Conservation (phyloP, 1,140 invertebrate genomes). For the Trichomalopsis sarcophagae region DNA sequence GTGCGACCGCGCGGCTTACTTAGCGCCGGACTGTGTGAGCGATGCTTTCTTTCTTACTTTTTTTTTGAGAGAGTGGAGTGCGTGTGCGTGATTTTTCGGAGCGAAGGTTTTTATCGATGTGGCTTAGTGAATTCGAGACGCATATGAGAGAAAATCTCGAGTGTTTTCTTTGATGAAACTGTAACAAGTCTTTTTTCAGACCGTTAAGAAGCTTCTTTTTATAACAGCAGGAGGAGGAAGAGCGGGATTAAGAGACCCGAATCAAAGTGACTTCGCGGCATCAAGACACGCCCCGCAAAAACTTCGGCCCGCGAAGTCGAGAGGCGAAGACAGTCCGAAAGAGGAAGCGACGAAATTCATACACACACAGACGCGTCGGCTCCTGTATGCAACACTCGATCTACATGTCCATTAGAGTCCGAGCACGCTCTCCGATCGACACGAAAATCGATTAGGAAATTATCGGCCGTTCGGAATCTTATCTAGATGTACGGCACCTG, state of each 20-base stretch:
- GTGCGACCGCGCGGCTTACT: slow-evolving; percentile 1
- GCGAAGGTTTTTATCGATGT: not conserved
- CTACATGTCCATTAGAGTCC: slow-evolving; percentile 25
- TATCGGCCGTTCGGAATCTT: slow-evolving; percentile 8
- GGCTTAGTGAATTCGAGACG: too few species aligned
- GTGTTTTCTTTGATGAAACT: too few species aligned
- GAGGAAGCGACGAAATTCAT: slow-evolving; percentile 8
- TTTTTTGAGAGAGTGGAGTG: too few species aligned
- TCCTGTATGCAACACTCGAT: not conserved
- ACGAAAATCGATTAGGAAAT: slow-evolving; percentile 38
- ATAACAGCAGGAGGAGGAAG: not conserved
- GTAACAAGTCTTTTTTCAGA: too few species aligned
- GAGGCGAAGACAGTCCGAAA: not conserved
- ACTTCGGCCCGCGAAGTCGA: not conserved
- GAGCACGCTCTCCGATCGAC: not conserved
- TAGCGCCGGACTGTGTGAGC: not conserved
- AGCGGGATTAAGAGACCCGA: not conserved
- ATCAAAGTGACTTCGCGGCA: not conserved
- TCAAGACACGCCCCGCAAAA: not conserved
- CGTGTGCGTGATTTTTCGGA: not conserved
- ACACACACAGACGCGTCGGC: not conserved
- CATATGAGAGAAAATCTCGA: too few species aligned
- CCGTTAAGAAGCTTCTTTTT: not conserved
- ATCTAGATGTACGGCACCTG: not conserved
- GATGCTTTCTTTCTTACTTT: too few species aligned